Base-by-base conservation (phyloP, 2,888 invertebrate species). In the Tupiocoris notatus region DNA sequence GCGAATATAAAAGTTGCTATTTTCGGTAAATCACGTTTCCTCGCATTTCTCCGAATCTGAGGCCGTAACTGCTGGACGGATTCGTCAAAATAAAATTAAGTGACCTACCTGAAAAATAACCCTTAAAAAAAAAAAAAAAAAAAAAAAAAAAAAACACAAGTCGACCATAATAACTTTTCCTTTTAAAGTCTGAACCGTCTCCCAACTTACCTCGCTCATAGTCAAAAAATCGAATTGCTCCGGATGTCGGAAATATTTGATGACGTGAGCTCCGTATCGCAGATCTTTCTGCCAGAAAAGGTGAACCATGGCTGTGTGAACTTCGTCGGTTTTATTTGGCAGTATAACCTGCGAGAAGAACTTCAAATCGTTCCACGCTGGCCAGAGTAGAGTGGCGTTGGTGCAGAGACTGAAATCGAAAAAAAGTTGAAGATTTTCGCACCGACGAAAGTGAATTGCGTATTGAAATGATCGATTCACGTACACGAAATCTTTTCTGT, bases 251-350 rank as follows among this genome's bases (percentile, higher is more conserved):
- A 77, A 75, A 74, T 81, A 82, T 63, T 81, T 80, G 0, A 81
- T 25, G 3, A 80, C 61, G 22, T 80, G 77, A 22, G 79, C 71
- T 12, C 80, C 65, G 63, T 80, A 77, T 16, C 59, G 77, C 58
- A 78, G 79, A 17, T 80, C 79, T 66, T 81, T 77, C 1, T 79
- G 77, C 76, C 79, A 81, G 18, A 78, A 76, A 7, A 81, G 25
- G 66, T 81, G 79, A 1, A 77, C 80, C 3, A 79, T 62, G 0
- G 80, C 59, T 7, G 88, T 87, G 82, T 91, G 90, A 1, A 88
- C 86, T 80, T 91, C 91, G 0, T 87, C 86, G 80, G 88, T 86
- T 0, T 90, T 90, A 65, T 89, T 88, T 2, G 91, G 91, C 0
- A 90, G 83, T 77, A 87, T 87, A 0, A 89, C 84, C 81, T 87